Conservation (phyloP, 1,140 invertebrate species). For the Drosophila hydei region DNA sequence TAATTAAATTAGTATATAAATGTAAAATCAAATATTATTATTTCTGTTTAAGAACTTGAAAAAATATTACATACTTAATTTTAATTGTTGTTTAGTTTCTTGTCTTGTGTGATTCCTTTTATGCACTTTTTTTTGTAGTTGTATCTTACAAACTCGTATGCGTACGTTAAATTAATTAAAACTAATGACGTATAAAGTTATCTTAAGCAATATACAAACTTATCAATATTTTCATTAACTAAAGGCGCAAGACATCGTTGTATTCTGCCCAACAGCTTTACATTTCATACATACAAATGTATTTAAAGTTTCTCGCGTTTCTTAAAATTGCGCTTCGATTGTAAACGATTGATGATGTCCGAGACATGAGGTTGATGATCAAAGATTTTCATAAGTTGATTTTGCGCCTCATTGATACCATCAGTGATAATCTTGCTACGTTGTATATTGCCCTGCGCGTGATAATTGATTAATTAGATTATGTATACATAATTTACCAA, state of each 20-base stretch:
- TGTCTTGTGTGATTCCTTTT: conserved; percentile 29
- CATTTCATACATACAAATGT: conserved; percentile 33
- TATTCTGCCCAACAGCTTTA: conserved; percentile 23
- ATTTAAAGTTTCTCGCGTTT: conserved; percentile 89
- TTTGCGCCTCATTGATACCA: conserved; percentile 94
- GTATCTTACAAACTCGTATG: conserved; percentile 56
- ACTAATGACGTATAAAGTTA: conserved; percentile 11
- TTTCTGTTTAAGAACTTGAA: conserved; percentile 51
- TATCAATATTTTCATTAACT: conserved; percentile 29
- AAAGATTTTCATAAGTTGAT: conserved; percentile 94
- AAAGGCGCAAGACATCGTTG: conserved; percentile 41
- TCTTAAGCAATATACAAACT: conserved; percentile 31
- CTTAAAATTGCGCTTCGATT: conserved; percentile 95
- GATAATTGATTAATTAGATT: not conserved
- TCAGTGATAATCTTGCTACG: conserved; percentile 96
- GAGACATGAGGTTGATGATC: conserved; percentile 94
- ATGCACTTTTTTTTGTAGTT: conserved; percentile 50
- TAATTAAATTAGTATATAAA: not conserved
- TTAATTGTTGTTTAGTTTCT: conserved; percentile 24
- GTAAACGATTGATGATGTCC: conserved; percentile 94
- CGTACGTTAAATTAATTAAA: conserved; percentile 18
- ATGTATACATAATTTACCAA: not conserved
- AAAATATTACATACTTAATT: conserved; percentile 65
- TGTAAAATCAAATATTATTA: conserved; percentile 33
- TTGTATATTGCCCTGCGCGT: conserved; percentile 94